Conservation (phyloP, 1,140 invertebrate species). For the Drosophila miranda region DNA sequence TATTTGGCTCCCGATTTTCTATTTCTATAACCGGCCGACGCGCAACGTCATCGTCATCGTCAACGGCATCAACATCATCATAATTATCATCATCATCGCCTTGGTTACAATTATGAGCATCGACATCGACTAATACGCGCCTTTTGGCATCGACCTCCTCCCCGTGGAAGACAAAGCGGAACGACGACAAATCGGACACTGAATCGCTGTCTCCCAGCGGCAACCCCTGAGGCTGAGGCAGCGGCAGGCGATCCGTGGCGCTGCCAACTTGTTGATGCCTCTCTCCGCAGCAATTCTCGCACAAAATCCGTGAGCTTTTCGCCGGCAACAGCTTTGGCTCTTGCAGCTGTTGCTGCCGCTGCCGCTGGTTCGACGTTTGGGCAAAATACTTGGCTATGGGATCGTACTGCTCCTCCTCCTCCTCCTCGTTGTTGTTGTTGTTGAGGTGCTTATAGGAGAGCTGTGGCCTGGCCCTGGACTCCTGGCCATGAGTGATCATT, state of each 20-base stretch:
- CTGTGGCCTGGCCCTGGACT: constrained; percentile 30
- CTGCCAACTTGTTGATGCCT: constrained; percentile 59
- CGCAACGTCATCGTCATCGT: constrained; percentile 68
- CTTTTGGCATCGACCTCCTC: constrained; percentile 53
- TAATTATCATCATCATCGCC: constrained; percentile 15
- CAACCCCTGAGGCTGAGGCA: constrained; percentile 19
- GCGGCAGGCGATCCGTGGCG: constrained; percentile 30
- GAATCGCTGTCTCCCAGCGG: constrained; percentile 69
- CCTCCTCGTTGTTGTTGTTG: constrained; percentile 23
- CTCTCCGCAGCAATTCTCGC: constrained; percentile 76
- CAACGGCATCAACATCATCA: constrained; percentile 31
- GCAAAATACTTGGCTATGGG: constrained; percentile 49
- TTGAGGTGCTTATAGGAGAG: constrained; percentile 37
- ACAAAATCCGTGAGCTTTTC: constrained; percentile 72
- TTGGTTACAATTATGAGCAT: constrained; percentile 20
- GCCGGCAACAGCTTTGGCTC: constrained; percentile 39
- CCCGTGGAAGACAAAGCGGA: constrained; percentile 79
- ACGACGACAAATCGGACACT: constrained; percentile 81
- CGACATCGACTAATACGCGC: constrained; percentile 48
- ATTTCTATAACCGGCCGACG: constrained; percentile 74
- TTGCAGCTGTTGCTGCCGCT: constrained; percentile 33
- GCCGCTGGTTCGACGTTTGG: constrained; percentile 35
- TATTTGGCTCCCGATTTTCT: constrained; percentile 68
- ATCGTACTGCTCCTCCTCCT: constrained; percentile 48
- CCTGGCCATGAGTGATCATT: constrained; percentile 39